Conservation (phyloP, 2,797 vertebrate species). For the Astyanax mexicanus region DNA sequence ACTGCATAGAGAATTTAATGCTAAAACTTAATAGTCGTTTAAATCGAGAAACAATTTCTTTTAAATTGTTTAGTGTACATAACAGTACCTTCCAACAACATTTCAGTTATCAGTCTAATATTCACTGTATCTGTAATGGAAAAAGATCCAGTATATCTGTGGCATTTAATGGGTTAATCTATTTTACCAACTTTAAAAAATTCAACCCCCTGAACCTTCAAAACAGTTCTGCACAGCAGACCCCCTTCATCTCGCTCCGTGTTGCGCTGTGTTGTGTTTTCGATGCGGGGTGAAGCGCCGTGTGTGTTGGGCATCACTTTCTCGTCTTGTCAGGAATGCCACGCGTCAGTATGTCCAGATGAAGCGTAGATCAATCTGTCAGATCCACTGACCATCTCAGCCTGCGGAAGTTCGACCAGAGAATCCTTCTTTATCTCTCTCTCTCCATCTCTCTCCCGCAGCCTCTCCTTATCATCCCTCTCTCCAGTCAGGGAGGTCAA, state of each 20-base stretch:
- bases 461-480: slow-evolving; percentile 77
- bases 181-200: neutral
- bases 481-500: slow-evolving; percentile 77
- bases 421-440: neutral
- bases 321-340: slow-evolving; percentile 61
- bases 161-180: neutral
- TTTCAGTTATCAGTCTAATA: neutral
- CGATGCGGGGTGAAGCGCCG: neutral
- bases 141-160: neutral
- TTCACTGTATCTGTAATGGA: neutral
- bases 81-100: no score
- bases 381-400: neutral
- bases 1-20: no score
- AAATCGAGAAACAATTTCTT: no score
- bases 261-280: neutral
- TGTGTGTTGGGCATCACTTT: slow-evolving; percentile 63
- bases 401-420: slow-evolving; percentile 36
- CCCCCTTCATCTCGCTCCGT: neutral
- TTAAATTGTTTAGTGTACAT: no score
- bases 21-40: no score
- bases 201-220: neutral
- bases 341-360: slow-evolving; percentile 28
- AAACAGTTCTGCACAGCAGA: neutral
- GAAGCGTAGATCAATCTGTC: slow-evolving; percentile 29
- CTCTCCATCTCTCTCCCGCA: slow-evolving; percentile 42